A percentile compares a stretch with the other conserved stretches of the same genome.
Conservation (phyloP, 2,888 invertebrate species). For the Folsomia manolachei region DNA sequence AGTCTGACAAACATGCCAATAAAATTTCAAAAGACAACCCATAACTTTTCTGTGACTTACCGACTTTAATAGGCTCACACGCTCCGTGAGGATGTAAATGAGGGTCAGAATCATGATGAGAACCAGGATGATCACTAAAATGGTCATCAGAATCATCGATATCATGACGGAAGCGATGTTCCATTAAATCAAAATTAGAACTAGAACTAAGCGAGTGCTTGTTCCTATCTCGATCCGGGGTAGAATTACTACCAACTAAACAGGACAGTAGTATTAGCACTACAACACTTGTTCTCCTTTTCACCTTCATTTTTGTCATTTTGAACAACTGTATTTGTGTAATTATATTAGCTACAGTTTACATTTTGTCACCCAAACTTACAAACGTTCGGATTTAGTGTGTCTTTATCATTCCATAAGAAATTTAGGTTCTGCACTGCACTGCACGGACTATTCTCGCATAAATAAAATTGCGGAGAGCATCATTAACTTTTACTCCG, state of each 20-base stretch:
- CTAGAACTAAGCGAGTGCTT: conserved; percentile 12
- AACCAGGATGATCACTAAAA: not conserved
- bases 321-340: too few species aligned
- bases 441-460: too few species aligned
- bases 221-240: conserved; percentile 39
- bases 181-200: conserved; percentile 33
- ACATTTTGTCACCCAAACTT: not conserved
- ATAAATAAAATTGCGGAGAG: too few species aligned
- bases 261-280: conserved; percentile 33
- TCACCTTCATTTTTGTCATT: conserved; percentile 9
- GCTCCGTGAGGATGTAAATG: conserved; percentile 36
- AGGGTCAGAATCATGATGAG: conserved; percentile 33
- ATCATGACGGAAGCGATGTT: conserved; percentile 25
- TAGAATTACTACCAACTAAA: conserved; percentile 30
- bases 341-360: not conserved
- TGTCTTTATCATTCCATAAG: not conserved
- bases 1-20: not conserved
- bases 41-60: not conserved
- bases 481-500: conserved; percentile 12
- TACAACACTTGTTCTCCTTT: conserved; percentile 36
- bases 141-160: conserved; percentile 29
- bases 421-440: too few species aligned
- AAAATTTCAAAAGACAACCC: conserved; percentile 1
- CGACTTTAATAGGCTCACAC: conserved; percentile 31
- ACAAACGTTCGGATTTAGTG: not conserved